Evolutionary conservation across 2,113 vertebrate genomes (phyloP).

Genomic region (Pseudopipra pipra): DNA sequence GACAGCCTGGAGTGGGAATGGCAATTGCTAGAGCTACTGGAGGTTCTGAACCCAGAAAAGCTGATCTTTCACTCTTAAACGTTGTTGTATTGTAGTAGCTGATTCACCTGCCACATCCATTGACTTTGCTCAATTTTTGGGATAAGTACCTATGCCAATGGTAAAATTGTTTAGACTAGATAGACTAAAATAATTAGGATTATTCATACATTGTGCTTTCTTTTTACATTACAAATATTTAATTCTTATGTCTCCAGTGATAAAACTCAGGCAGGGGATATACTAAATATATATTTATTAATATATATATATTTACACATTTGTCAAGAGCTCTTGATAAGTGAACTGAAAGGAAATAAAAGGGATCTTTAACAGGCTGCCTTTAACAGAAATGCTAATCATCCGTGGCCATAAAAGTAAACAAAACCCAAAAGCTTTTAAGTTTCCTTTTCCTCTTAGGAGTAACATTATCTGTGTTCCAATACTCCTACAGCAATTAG

Average conservation of each 20-base stretch:
- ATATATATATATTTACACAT: background rate
- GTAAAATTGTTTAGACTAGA: background rate
- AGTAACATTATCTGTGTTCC: background rate
- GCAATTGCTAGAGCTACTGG: background rate
- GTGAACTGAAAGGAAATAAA: background rate
- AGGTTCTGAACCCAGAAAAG: background rate
- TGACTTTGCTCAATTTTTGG: background rate
- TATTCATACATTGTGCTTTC: background rate
- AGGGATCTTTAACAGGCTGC: background rate
- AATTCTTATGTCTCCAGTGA: background rate
- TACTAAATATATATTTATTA: background rate
- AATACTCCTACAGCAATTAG: background rate
- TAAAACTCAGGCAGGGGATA: background rate
- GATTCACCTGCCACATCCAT: background rate
- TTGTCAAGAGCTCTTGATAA: background rate
- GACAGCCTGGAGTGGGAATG: background rate
- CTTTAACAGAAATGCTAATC: background rate
- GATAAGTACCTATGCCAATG: background rate
- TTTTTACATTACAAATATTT: background rate
- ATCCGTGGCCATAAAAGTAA: background rate
- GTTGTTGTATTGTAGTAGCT: background rate
- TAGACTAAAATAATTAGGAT: background rate
- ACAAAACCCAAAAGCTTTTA: background rate
- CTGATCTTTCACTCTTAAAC: background rate
- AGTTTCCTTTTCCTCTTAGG: background rate